These are phyloP conservation scores for Trachymyrmex cornetzi DNA, from an alignment of 1,140 invertebrate genomes.

Conservation along the genomic window DNA sequence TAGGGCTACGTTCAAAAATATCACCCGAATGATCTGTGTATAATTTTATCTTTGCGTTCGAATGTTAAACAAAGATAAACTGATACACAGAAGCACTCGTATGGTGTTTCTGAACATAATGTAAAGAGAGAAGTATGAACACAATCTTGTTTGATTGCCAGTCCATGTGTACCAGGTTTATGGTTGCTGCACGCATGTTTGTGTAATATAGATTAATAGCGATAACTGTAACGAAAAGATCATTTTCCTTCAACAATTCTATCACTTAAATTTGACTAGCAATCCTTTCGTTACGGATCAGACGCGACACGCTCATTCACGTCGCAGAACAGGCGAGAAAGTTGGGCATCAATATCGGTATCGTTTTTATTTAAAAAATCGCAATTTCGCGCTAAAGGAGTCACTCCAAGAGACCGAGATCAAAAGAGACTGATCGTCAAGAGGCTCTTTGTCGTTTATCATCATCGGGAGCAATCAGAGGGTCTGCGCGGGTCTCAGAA, in stretches of 20 bases:
- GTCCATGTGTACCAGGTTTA: too few species aligned
- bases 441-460: slow-evolving; percentile 5
- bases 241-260: slow-evolving; percentile 6
- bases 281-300: neutral
- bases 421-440: neutral
- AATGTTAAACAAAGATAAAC: too few species aligned
- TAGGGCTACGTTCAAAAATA: too few species aligned
- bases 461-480: slow-evolving; percentile 11
- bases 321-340: neutral
- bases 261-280: slow-evolving; percentile 2
- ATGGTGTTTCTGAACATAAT: too few species aligned
- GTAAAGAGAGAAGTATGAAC: too few species aligned
- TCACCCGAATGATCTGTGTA: too few species aligned
- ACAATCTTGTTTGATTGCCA: too few species aligned
- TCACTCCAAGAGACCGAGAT: neutral
- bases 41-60: too few species aligned
- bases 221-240: neutral
- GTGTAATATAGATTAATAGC: neutral
- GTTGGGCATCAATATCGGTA: neutral
- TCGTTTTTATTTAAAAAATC: neutral
- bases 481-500: slow-evolving; percentile 73
- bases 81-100: too few species aligned
- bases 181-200: neutral
- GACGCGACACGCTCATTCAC: neutral
- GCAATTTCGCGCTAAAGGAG: neutral